Evolutionary conservation across 2,888 invertebrate species (phyloP), one percentile per base, ranked within the genome.

Genomic region (Protophormia terraenovae): DNA sequence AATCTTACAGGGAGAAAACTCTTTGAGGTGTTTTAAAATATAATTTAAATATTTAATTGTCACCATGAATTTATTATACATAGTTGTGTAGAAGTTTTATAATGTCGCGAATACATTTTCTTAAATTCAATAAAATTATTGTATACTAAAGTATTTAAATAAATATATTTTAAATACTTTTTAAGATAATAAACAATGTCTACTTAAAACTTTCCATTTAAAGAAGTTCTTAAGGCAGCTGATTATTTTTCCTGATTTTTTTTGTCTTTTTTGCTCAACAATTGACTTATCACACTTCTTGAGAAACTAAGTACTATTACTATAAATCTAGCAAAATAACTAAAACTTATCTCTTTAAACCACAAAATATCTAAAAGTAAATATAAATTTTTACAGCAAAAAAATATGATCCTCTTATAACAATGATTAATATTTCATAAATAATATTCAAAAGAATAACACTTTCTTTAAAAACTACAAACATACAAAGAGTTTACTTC

Each of bases 391-490:
- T 41, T 66, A 10, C 1, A n/a, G 16, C 77, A 19, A 55, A 22
- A 71, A 55, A 83, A 66, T 76, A 69, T 81, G 60, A 84, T 75
- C 77, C 81, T 50, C 55, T 82, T 81, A 67, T 24, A 72, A 35
- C 8, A 38, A 41, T 72, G 45, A 53, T 60, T 69, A 75, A 75
- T 62, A 76, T 80, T 64, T 73, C 45, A 73, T 67, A 75, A 38
- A 67, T 66, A 60, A 35, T 62, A 50, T 67, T 75, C 66, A 66
- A 75, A 64, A 55, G 41, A 76, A 71, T 62, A 76, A 86, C 67
- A 86, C 29, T 45, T 72, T 50, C 71, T 19, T 47, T 19, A 38
- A 45, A 27, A 60, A 58, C n/a, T n/a, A n/a, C n/a, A 55, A 27
- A 1, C 6, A 55, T n/a, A 29, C 12, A 22, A 3, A 3, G 29